Base-by-base conservation (phyloP, 2,888 invertebrate genomes). In the Athetis lepigone region DNA sequence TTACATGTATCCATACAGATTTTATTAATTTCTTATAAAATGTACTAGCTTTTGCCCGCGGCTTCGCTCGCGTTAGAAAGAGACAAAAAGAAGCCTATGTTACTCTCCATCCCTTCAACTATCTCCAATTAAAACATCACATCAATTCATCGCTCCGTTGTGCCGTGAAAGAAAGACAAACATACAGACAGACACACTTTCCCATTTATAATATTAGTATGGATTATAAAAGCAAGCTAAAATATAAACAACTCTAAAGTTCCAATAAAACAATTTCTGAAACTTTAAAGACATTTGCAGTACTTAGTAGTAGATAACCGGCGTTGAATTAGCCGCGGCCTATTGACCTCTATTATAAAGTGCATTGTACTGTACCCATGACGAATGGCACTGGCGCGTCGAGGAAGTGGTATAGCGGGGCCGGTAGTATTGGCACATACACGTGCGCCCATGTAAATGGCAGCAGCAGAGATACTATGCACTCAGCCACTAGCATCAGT, bases 331-430 rank as follows among this genome's bases (percentile, higher is more conserved):
- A 64, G 43, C 52, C 25, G 18, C 49, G 52, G 45, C 63, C 66
- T 45, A 62, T 70, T 79, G 70, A 75, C 79, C 79, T 65, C 55
- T 67, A 54, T 67, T 70, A 70, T 68, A 59, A 79, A 70, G 64
- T 69, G 63, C 60, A 77, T 73, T 77, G 71, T 75, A 66, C 75
- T 86, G 82, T 91, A 86, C 99, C 99, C 99, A 99, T 99, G 67
- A 99, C 97, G 92, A 99, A 99, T 36, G 99, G 99, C 56, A 99
- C 99, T 0, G 99, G 99, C 5, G 99, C 99, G 93, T 99, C 99
- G 47, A 99, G 96, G 92, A 99, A 99, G 88, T 99, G 99, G 90
- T 98, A 97, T 69, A 99, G 95, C 18, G 98, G 97, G 51, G 99
- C 98, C 1, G 99, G 99, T 82, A 99, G 95, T 85, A 99, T 99